Conservation (phyloP, 92 coral and sea anemone genomes). For the Siderastrea radians region DNA sequence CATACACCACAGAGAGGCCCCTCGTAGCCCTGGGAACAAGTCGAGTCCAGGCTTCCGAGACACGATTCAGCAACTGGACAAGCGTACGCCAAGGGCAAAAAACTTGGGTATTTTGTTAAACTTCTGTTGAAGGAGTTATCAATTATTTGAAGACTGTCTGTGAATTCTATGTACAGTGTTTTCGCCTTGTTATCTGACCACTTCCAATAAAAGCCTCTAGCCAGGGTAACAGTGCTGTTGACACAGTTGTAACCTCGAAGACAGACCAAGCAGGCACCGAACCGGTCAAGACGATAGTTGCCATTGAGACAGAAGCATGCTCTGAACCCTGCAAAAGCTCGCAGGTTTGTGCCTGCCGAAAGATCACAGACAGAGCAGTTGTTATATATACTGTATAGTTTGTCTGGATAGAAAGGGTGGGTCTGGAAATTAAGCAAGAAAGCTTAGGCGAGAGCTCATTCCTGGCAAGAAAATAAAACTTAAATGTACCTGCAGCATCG, state of each 20-base stretch:
- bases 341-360: constrained; percentile 28
- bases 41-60: constrained; percentile 55
- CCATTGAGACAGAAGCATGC: constrained; percentile 50
- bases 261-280: constrained; percentile 30
- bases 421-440: not conserved
- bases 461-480: too few relatives aligned
- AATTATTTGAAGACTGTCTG: constrained; percentile 8
- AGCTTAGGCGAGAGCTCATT: not conserved
- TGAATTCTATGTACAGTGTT: constrained; percentile 16
- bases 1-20: constrained; percentile 67
- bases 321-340: constrained; percentile 37
- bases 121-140: constrained; percentile 11
- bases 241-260: constrained; percentile 5
- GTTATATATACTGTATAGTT: not conserved
- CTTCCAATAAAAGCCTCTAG: constrained; percentile 57
- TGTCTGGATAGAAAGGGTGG: not conserved
- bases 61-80: constrained; percentile 57
- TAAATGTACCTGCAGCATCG: too few relatives aligned
- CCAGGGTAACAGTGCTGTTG: constrained; percentile 23
- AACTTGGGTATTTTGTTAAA: not conserved
- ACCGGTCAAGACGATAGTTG: constrained; percentile 37
- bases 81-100: constrained; percentile 29
- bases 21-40: constrained; percentile 52
- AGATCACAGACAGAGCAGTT: not conserved
- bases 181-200: constrained; percentile 17